Conservation (phyloP, 1,140 invertebrate genomes). For the Drosophila pectinifera region DNA sequence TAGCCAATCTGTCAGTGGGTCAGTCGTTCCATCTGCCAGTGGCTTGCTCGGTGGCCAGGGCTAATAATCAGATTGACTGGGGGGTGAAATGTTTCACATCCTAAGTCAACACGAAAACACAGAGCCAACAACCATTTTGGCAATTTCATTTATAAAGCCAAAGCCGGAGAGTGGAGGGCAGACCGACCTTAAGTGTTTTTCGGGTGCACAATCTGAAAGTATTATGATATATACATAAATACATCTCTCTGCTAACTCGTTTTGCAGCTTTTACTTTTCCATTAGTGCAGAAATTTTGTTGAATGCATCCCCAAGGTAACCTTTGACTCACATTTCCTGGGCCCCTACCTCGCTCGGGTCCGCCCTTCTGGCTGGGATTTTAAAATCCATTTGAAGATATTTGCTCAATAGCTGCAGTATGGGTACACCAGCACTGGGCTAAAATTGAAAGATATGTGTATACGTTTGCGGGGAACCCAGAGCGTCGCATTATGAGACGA, state of each 20-base stretch:
- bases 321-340: conserved; percentile 64
- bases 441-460: conserved; percentile 30
- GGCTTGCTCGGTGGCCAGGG: conserved; percentile 40
- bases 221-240: conserved; percentile 52
- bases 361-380: conserved; percentile 53
- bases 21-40: conserved; percentile 34
- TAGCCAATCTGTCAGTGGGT: conserved; percentile 30
- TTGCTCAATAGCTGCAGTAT: conserved; percentile 58
- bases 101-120: conserved; percentile 63
- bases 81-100: conserved; percentile 49
- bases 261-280: conserved; percentile 76
- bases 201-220: conserved; percentile 30
- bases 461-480: conserved; percentile 24
- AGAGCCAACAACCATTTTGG: conserved; percentile 39
- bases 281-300: conserved; percentile 73
- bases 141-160: conserved; percentile 41
- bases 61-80: conserved; percentile 65
- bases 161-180: not conserved
- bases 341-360: not conserved
- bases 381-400: conserved; percentile 76
- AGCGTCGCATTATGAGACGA: conserved; percentile 73
- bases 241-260: conserved; percentile 48
- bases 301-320: conserved; percentile 76
- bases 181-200: conserved; percentile 63
- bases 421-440: conserved; percentile 4